phyloP scores from a whole-genome alignment of 2,888 invertebrate species.

The Leptarthrus brevirostris region DNA sequence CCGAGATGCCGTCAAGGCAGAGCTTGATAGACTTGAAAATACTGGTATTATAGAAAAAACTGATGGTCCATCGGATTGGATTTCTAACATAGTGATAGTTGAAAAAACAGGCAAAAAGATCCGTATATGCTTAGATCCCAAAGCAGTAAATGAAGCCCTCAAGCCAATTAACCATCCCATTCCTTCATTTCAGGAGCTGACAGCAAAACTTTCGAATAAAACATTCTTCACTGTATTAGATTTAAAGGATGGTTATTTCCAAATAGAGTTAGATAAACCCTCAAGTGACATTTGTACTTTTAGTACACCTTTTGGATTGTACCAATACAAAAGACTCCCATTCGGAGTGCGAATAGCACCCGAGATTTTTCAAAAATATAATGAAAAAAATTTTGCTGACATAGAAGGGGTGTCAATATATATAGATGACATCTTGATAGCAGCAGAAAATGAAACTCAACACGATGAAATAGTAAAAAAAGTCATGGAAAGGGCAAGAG shows the following conservation, averaged over 20 bases:
- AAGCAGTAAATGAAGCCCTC: constrained; percentile 56
- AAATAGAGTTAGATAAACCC: constrained; percentile 50
- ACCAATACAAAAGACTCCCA: not conserved
- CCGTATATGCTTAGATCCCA: constrained; percentile 56
- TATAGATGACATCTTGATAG: constrained; percentile 35
- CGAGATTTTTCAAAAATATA: constrained; percentile 53
- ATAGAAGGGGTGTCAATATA: constrained; percentile 47
- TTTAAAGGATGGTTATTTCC: constrained; percentile 54
- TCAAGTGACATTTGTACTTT: constrained; percentile 56
- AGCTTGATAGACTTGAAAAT: too few species aligned
- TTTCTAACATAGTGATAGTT: too few species aligned
- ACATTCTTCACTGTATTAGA: constrained; percentile 56
- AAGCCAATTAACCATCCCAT: constrained; percentile 56
- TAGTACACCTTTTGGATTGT: constrained; percentile 53
- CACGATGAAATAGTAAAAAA: constrained; percentile 19
- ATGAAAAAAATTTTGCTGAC: constrained; percentile 53
- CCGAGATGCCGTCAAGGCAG: too few species aligned
- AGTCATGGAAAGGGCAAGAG: too few species aligned
- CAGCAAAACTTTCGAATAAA: constrained; percentile 56
- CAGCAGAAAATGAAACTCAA: not conserved
- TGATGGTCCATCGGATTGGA: not conserved
- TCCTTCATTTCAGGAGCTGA: constrained; percentile 55
- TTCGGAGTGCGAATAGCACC: constrained; percentile 26
- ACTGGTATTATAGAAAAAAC: not conserved
- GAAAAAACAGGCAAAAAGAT: too few species aligned